Conservation (phyloP, 2,888 invertebrate species). For the Crioceris asparagi region DNA sequence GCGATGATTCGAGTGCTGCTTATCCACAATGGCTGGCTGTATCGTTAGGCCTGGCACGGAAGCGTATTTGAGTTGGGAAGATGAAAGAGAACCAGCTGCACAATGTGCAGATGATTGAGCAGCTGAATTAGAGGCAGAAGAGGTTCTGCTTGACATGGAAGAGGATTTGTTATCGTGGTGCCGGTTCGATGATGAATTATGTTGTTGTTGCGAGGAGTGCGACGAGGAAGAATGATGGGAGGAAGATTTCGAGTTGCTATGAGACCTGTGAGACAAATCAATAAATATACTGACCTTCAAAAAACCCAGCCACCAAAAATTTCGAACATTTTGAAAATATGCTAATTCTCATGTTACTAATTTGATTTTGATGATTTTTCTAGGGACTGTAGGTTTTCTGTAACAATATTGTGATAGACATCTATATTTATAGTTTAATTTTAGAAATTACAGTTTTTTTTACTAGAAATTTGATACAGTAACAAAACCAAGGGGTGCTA, state of each 20-base stretch:
- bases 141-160: slow-evolving; percentile 22
- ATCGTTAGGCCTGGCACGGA: slow-evolving; percentile 28
- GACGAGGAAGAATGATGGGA: background rate
- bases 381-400: too few relatives aligned
- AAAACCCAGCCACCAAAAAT: too few relatives aligned
- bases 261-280: slow-evolving; percentile 9
- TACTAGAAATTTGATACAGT: too few relatives aligned
- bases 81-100: slow-evolving; percentile 5
- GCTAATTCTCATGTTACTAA: too few relatives aligned
- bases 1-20: slow-evolving; percentile 3
- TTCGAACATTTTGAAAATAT: too few relatives aligned
- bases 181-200: too few relatives aligned
- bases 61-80: slow-evolving; percentile 21
- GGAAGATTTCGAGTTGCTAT: slow-evolving; percentile 16
- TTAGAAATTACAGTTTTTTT: too few relatives aligned
- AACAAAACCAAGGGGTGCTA: too few relatives aligned
- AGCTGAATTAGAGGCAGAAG: slow-evolving; percentile 15
- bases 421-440: too few relatives aligned
- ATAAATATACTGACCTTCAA: background rate
- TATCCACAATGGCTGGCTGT: slow-evolving; percentile 24
- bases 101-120: slow-evolving; percentile 22
- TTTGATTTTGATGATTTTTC: too few relatives aligned
- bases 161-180: too few relatives aligned
- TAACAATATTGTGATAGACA: too few relatives aligned
- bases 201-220: slow-evolving; percentile 2